Base-by-base conservation (phyloP, 92 coral and sea anemone species). In the Actinernus sp. region DNA sequence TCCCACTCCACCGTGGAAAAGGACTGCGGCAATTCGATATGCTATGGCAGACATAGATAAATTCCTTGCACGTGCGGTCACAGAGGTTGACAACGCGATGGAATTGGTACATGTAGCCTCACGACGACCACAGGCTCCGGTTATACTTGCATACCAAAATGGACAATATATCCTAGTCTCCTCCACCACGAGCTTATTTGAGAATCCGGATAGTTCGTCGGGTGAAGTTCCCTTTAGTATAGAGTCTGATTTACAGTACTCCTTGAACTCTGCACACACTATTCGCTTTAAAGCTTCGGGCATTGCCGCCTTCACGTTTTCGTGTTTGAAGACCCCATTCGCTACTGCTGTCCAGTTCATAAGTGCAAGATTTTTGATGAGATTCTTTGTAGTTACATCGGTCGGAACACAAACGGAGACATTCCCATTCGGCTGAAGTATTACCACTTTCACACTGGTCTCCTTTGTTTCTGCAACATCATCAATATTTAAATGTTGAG, bases 51-150 rank as follows among this genome's bases (percentile, higher is more conserved):
- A 81, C 76, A 81, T 55, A 26, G 2, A 31, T 0, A 44, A 51
- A 39, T 81, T 72, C 57, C 76, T 72, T 12, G 40, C 55, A 3
- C 88, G 67, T n/a, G 81, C 81, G 16, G 66, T 69, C 3, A 64
- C 73, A 4, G 76, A 55, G 16, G 68, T 71, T 16, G 47, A 44
- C 1, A 81, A 60, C 13, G 60, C 75, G 6, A 72, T 50, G 7
- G 70, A 31, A 37, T 81, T 72, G 20, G 16, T 26, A 2, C n/a
- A n/a, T n/a, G n/a, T n/a, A n/a, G n/a, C n/a, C n/a, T n/a, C n/a
- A 48, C 31, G 19, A 1, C 21, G 12, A 1, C 72, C 79, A 72
- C 75, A 81, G 43, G 87, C 81, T n/a, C 87, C 87, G 12, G 21
- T 44, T 38, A 81, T 31, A 27, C 81, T 17, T 12, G 70, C 51